Evolutionary conservation across 2,797 vertebrate species (phyloP).

Genomic region (Vultur gryphus): DNA sequence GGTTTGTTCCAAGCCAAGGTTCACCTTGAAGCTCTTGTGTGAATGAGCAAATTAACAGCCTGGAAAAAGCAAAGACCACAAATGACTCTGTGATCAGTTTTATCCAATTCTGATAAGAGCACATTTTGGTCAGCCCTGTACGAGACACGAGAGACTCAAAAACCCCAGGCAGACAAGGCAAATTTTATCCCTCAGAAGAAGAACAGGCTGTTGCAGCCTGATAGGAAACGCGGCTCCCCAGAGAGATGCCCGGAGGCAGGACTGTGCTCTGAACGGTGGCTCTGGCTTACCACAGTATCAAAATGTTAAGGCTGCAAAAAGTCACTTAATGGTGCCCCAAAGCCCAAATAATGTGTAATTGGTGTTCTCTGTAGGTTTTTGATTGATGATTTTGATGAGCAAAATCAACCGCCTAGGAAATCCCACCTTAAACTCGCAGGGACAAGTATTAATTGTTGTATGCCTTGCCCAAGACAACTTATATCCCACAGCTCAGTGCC

Average conservation of each 20-base stretch:
- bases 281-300: background rate
- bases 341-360: background rate
- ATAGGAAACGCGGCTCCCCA: background rate
- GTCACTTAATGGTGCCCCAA: background rate
- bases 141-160: accelerated
- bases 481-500: background rate
- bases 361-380: background rate
- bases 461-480: background rate
- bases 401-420: background rate
- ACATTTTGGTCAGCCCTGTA: background rate
- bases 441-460: background rate
- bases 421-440: background rate
- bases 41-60: background rate
- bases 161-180: background rate
- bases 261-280: background rate
- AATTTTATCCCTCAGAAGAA: background rate
- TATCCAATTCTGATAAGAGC: background rate
- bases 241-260: background rate
- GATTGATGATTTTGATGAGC: background rate
- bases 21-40: background rate
- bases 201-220: background rate
- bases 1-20: background rate
- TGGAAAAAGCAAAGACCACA: background rate
- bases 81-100: background rate
- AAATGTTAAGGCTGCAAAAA: background rate